phyloP scores from a whole-genome alignment of 2,888 invertebrate genomes.

The Liodrosophila aerea region DNA sequence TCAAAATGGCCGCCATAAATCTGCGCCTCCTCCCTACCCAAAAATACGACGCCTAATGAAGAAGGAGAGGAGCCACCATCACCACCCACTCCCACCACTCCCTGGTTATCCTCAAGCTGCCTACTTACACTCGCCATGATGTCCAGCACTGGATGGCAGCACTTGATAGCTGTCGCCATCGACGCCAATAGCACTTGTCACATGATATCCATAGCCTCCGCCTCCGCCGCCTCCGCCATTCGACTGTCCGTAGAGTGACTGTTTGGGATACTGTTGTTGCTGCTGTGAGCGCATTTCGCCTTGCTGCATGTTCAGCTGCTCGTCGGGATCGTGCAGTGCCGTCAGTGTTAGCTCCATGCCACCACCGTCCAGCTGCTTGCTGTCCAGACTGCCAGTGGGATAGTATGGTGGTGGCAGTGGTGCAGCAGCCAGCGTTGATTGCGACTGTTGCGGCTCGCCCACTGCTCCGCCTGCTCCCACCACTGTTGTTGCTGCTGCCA shows the following conservation, averaged over 20 bases:
- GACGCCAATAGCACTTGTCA: slow-evolving; percentile 80
- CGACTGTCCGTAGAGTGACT: slow-evolving; percentile 42
- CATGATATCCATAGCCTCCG: slow-evolving; percentile 78
- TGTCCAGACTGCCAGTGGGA: slow-evolving; percentile 73
- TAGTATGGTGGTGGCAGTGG: slow-evolving; percentile 78
- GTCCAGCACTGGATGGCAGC: slow-evolving; percentile 71
- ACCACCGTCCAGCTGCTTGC: slow-evolving; percentile 73
- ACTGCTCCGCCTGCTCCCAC: slow-evolving; percentile 9
- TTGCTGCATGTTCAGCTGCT: slow-evolving; percentile 70
- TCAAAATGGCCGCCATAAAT: slow-evolving; percentile 73
- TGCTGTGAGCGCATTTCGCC: slow-evolving; percentile 44
- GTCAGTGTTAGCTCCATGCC: slow-evolving; percentile 78
- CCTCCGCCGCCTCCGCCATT: slow-evolving; percentile 35
- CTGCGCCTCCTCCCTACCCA: slow-evolving; percentile 26
- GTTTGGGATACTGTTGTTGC: slow-evolving; percentile 63
- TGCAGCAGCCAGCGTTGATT: slow-evolving; percentile 14
- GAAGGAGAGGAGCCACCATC: slow-evolving; percentile 12
- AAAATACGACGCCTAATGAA: slow-evolving; percentile 53
- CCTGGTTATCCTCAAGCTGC: slow-evolving; percentile 7
- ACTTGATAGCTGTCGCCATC: slow-evolving; percentile 81
- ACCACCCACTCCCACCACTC: slow-evolving; percentile 5
- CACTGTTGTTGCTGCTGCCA: slow-evolving; percentile 44
- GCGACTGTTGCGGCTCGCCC: slow-evolving; percentile 38
- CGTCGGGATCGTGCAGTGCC: slow-evolving; percentile 75
- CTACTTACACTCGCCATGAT: slow-evolving; percentile 79